Conservation (phyloP, 2,113 vertebrate species). For the Chrysemys picta region DNA sequence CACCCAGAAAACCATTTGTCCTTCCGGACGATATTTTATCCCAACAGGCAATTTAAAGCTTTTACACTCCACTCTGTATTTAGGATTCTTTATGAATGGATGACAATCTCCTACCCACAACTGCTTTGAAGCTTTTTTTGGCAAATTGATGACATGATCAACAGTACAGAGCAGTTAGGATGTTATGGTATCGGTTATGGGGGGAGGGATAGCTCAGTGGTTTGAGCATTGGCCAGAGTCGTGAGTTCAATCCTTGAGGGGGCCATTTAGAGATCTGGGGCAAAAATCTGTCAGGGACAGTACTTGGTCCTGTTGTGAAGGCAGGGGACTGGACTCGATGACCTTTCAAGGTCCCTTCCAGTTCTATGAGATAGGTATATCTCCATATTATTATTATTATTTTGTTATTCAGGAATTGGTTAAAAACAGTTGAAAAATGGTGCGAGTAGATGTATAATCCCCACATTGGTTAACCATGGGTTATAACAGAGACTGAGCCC, state of each 20-base stretch:
- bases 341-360: no score
- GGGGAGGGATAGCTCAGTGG: no score
- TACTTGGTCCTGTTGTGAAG: no score
- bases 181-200: background rate
- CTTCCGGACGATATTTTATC: background rate
- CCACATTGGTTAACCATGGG: no score
- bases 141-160: background rate
- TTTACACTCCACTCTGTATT: background rate
- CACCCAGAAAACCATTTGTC: background rate
- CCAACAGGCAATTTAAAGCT: background rate
- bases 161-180: background rate
- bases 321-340: no score
- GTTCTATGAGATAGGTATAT: no score
- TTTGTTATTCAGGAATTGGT: background rate
- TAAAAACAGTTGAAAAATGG: background rate
- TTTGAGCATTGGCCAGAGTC: no score
- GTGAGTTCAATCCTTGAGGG: no score
- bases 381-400: no score
- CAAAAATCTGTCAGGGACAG: no score
- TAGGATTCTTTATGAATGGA: background rate
- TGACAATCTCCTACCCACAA: background rate
- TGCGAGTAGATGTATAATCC: background rate
- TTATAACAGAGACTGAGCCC: background rate
- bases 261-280: no score
- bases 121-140: background rate